These are phyloP conservation scores for Corbicula japonica DNA, from an alignment of 2,888 invertebrate species.

Conservation along the genomic window DNA sequence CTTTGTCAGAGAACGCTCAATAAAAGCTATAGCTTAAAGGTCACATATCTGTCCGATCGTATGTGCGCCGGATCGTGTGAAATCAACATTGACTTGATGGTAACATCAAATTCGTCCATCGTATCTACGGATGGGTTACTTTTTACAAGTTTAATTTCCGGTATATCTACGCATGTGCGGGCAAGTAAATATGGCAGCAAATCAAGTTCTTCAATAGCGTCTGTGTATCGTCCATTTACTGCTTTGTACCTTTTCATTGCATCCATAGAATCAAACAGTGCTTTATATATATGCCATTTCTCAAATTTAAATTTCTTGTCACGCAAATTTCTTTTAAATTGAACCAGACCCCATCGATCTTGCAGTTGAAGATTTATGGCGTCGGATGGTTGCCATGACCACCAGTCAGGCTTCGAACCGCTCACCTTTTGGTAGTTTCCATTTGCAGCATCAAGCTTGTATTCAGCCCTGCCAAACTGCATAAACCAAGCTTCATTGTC, in stretches of 20 bases:
- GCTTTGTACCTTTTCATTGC: conserved; percentile 59
- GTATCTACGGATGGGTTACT: not conserved
- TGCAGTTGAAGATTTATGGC: conserved; percentile 51
- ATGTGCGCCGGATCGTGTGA: conserved; percentile 43
- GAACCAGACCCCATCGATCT: conserved; percentile 73
- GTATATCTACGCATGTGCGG: conserved; percentile 46
- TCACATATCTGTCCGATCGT: conserved; percentile 56
- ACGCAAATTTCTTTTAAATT: conserved; percentile 58
- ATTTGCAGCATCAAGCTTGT: conserved; percentile 36
- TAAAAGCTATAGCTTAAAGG: too few species aligned
- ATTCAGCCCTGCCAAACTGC: conserved; percentile 53
- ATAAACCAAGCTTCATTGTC: conserved; percentile 52
- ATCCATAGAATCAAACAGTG: conserved; percentile 69
- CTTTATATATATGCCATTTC: conserved; percentile 67
- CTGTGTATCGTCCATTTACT: conserved; percentile 28
- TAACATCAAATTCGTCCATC: conserved; percentile 34
- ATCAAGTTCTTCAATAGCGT: conserved; percentile 46
- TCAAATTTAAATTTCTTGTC: conserved; percentile 49
- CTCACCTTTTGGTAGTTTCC: conserved; percentile 33
- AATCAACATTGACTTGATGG: conserved; percentile 32
- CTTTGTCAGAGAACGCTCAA: too few species aligned
- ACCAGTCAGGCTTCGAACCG: conserved; percentile 39
- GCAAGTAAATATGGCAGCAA: conserved; percentile 56
- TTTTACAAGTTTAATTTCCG: conserved; percentile 33
- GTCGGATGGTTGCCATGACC: conserved; percentile 60